Evolutionary conservation across 2,888 invertebrate species (phyloP).

Genomic region (Prenolepis imparis): DNA sequence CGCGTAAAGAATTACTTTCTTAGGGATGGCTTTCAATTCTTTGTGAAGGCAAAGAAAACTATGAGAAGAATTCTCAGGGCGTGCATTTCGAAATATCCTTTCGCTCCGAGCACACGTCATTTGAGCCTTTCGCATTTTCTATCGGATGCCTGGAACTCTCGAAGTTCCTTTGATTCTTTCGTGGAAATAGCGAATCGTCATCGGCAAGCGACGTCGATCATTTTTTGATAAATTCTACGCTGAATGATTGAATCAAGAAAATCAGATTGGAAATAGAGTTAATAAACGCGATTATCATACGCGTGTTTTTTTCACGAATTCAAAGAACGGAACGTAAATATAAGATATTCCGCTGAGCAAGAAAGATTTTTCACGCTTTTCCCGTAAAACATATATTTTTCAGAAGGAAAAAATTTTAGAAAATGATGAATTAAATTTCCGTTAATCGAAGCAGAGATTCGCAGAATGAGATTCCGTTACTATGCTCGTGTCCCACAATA

Average conservation of each 20-base stretch:
- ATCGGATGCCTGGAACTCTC: constrained; percentile 32
- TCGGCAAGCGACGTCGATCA: constrained; percentile 55
- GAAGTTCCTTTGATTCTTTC: constrained; percentile 28
- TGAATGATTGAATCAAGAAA: constrained; percentile 68
- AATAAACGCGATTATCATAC: constrained; percentile 4
- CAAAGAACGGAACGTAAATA: not conserved
- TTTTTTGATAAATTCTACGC: constrained; percentile 69
- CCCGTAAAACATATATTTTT: not conserved
- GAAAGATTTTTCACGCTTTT: not conserved
- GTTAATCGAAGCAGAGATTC: not conserved
- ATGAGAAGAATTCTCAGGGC: constrained; percentile 33
- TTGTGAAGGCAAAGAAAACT: constrained; percentile 5
- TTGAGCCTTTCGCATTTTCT: constrained; percentile 43
- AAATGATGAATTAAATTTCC: not conserved
- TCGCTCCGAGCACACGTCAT: constrained; percentile 22
- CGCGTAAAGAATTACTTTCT: constrained; percentile 43
- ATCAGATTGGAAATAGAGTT: constrained; percentile 69
- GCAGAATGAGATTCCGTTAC: not conserved
- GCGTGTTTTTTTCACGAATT: not conserved
- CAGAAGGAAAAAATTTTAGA: not conserved
- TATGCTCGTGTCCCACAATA: not conserved
- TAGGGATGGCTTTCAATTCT: constrained; percentile 37
- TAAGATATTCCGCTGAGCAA: not conserved
- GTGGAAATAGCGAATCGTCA: constrained; percentile 46
- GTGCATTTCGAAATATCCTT: constrained; percentile 42